Conservation (phyloP, 2,888 invertebrate species). For the Lingula anatina region DNA sequence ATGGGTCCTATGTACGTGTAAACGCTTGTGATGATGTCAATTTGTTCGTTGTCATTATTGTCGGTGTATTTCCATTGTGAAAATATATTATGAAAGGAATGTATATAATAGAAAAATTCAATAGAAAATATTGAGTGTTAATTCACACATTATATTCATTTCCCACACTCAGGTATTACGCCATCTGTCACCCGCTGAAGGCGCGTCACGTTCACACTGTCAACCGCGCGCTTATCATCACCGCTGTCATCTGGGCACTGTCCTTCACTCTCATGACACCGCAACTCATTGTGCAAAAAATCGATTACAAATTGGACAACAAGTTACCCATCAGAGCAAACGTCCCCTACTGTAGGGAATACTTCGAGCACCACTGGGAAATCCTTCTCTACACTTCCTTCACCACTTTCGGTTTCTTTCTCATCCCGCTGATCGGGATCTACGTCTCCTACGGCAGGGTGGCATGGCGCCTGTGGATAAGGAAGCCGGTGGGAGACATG, state of each 20-base stretch:
- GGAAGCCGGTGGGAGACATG: not conserved
- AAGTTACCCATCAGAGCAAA: not conserved
- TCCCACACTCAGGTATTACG: not conserved
- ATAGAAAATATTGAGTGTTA: too few relatives aligned
- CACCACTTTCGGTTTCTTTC: not conserved
- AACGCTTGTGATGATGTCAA: too few relatives aligned
- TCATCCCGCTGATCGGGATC: not conserved
- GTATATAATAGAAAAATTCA: too few relatives aligned
- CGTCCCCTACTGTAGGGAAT: not conserved
- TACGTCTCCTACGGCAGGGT: not conserved
- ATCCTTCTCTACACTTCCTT: not conserved
- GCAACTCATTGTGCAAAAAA: not conserved
- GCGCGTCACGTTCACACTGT: not conserved
- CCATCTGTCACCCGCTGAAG: not conserved
- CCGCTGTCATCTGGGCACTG: not conserved
- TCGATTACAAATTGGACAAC: not conserved
- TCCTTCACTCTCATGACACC: not conserved
- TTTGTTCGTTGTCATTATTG: too few relatives aligned
- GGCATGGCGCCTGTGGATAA: not conserved
- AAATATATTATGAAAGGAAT: too few relatives aligned
- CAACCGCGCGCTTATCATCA: not conserved
- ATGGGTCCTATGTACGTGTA: too few relatives aligned
- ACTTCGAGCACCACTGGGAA: not conserved
- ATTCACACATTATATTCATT: too few relatives aligned
- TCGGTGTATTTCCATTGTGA: too few relatives aligned